A percentile compares a stretch with the other conserved stretches of the same genome.
phyloP scores from a whole-genome alignment of 2,797 vertebrate species.

The Furcifer pardalis region DNA sequence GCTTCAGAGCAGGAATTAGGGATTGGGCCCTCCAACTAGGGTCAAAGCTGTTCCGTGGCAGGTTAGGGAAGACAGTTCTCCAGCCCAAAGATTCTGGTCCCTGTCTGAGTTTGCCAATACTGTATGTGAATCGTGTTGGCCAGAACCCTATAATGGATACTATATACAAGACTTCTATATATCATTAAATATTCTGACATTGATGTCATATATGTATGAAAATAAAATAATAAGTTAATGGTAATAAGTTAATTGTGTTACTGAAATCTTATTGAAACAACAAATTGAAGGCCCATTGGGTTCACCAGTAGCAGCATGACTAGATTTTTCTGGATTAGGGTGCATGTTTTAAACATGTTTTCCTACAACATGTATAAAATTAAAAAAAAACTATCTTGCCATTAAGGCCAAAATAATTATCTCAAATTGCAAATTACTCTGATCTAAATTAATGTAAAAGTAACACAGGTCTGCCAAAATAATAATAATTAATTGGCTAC shows the following conservation, averaged over 20 bases:
- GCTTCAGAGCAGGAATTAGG: conserved; percentile 75
- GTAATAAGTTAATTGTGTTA: no score
- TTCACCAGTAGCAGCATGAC: neutral
- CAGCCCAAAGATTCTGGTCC: neutral
- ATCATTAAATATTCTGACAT: neutral
- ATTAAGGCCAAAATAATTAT: neutral
- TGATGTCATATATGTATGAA: neutral
- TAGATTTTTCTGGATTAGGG: neutral
- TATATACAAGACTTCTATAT: neutral
- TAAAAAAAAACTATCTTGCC: neutral
- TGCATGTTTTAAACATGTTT: neutral
- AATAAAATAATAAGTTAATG: neutral
- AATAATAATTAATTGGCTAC: no score
- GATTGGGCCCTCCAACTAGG: neutral
- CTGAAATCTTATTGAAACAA: neutral
- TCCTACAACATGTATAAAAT: neutral
- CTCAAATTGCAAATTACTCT: no score
- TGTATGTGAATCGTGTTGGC: neutral
- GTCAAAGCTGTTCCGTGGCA: neutral
- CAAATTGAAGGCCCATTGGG: neutral
- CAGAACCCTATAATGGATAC: neutral
- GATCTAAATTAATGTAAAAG: no score
- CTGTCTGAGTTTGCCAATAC: neutral
- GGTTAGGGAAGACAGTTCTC: neutral
- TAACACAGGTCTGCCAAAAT: no score